Percentiles rank a stretch among this genome's conserved stretches.
Conservation (phyloP, 2,797 vertebrate genomes). For the Ctenochaetus hawaiiensis region DNA sequence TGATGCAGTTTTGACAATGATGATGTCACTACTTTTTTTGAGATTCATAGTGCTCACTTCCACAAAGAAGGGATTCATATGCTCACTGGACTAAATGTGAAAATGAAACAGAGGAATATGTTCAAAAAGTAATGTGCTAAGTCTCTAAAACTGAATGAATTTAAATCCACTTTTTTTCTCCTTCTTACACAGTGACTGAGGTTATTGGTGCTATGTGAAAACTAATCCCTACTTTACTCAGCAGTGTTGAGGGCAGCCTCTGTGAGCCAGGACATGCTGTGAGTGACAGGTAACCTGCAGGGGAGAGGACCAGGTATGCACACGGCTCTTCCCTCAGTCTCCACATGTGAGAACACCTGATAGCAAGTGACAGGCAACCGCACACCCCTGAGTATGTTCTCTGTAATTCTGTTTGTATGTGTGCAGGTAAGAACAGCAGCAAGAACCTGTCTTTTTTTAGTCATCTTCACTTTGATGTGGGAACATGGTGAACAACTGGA, state of each 20-base stretch:
- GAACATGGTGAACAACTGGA: background rate
- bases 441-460: background rate
- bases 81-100: too few relatives aligned
- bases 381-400: slow-evolving; percentile 41
- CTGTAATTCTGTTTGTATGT: background rate
- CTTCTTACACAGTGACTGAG: slow-evolving; percentile 6
- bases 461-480: background rate
- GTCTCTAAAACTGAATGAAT: too few relatives aligned
- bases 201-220: slow-evolving; percentile 35
- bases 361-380: slow-evolving; percentile 67
- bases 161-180: background rate
- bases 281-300: slow-evolving; percentile 80
- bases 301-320: slow-evolving; percentile 72
- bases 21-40: too few relatives aligned
- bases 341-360: slow-evolving; percentile 67
- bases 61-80: too few relatives aligned
- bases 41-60: too few relatives aligned
- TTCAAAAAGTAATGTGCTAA: too few relatives aligned
- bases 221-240: slow-evolving; percentile 48
- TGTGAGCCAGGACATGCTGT: slow-evolving; percentile 68
- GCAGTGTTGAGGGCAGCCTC: slow-evolving; percentile 36
- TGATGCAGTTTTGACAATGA: too few relatives aligned
- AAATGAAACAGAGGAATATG: too few relatives aligned
- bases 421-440: slow-evolving; percentile 13
- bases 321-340: slow-evolving; percentile 42